A percentile compares a stretch with the other conserved stretches of the same genome.
phyloP scores from a whole-genome alignment of 2,888 invertebrate genomes.

The Conistra vaccinii region DNA sequence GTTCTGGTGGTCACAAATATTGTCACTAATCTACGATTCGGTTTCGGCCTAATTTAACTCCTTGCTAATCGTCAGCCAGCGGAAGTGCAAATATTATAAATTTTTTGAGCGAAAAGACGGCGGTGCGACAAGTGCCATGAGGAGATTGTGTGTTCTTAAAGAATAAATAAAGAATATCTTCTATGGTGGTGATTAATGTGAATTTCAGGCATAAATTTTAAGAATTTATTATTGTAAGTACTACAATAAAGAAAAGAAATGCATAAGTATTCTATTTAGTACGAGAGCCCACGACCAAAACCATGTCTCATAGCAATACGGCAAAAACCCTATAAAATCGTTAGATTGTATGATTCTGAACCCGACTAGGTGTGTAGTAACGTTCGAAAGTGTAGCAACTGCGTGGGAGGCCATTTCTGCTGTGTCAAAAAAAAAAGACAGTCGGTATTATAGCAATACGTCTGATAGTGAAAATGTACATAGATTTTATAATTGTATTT shows the following conservation, averaged over 20 bases:
- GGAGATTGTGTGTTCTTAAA: no score
- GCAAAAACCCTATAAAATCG: no score
- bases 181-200: not conserved
- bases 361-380: no score
- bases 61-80: not conserved
- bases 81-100: not conserved
- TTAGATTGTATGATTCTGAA: no score
- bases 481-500: no score
- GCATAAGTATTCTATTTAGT: not conserved
- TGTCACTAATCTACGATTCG: not conserved
- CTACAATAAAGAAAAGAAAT: constrained; percentile 4
- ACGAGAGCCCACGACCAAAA: no score
- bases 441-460: no score
- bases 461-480: no score
- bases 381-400: no score
- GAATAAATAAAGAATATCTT: not conserved
- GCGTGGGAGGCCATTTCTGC: no score
- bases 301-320: no score
- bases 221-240: not conserved
- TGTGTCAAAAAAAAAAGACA: no score
- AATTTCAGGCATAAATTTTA: not conserved
- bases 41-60: not conserved
- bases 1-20: not conserved
- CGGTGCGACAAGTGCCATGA: not conserved
- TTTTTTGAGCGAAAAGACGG: not conserved